Evolutionary conservation across 2,888 invertebrate species (phyloP), one percentile per base, ranked within the genome.

Genomic region (Rhagonycha fulva): DNA sequence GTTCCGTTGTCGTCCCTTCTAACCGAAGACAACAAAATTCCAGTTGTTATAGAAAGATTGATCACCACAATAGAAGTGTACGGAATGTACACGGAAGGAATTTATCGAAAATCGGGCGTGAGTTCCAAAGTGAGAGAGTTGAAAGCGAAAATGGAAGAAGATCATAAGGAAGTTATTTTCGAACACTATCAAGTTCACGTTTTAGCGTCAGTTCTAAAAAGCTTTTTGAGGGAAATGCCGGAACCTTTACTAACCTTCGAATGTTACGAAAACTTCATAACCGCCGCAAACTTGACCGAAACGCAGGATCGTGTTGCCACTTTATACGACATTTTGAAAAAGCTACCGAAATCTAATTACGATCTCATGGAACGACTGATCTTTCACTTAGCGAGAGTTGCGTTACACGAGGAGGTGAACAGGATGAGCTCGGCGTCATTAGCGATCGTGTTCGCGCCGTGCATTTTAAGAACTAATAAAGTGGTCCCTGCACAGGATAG

Each of bases 401-500:
- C 97, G 0, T 89, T 94, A 30, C 93, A 95, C 83, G 97, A 97
- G 88, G 92, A 94, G 79, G 94, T 94, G 80, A 98, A 98, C 88
- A 90, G 96, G 81, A 98, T 98, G 98, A 95, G 95, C 74, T 92
- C 97, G 0, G 95, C 95, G 85, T 95, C 96, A 71, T 88, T 98
- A 81, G 96, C 98, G 71, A 97, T 98, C 82, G 96, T 98, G 80
- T 98, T 98, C 89, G 97, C 97, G 63, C 98, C 98, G 68, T 98
- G 98, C 88, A 95, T 98, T 77, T 90, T 98, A 80, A 91, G 97
- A 83, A 96, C 97, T 80, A 95, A 95, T 88, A 94, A 96, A 87
- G 89, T 93, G 79, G 92, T 96, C 81, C 96, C 96, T 67, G 98
- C 97, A 71, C 97, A 98, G 88, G 96, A 96, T 87, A 95, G 96